Conservation (phyloP, 2,113 vertebrate species). For the Pristiophorus japonicus region DNA sequence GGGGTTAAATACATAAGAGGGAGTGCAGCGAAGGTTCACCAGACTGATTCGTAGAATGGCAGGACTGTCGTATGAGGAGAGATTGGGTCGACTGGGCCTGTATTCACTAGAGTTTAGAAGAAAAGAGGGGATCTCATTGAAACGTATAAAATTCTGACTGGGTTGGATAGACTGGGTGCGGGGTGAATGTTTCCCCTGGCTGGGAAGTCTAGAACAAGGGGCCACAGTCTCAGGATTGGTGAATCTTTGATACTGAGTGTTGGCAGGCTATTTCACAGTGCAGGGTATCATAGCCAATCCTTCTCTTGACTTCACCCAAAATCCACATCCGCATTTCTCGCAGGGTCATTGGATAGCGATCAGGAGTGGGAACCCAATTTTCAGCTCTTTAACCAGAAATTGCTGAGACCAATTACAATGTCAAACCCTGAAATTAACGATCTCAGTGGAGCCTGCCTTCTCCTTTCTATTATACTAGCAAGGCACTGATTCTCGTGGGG, state of each 20-base stretch:
- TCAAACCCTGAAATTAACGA: background rate
- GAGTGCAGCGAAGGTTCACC: too few relatives aligned
- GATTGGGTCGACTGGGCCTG: too few relatives aligned
- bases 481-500: background rate
- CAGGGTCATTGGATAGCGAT: background rate
- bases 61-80: too few relatives aligned
- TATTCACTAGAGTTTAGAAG: too few relatives aligned
- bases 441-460: background rate
- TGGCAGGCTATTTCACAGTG: background rate
- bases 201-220: too few relatives aligned
- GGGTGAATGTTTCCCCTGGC: too few relatives aligned
- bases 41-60: too few relatives aligned
- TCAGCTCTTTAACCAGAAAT: background rate
- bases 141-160: too few relatives aligned
- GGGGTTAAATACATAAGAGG: too few relatives aligned
- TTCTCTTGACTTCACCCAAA: background rate
- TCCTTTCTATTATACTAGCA: background rate
- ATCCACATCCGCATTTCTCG: background rate
- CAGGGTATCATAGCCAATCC: background rate
- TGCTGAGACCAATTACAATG: background rate
- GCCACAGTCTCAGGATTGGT: too few relatives aligned
- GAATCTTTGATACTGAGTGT: background rate
- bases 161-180: too few relatives aligned
- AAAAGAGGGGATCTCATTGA: too few relatives aligned
- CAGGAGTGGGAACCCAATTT: background rate